Percentiles rank a stretch among this genome's conserved stretches.
Conservation (phyloP, 2,888 invertebrate species). For the Geotrupes spiniger region DNA sequence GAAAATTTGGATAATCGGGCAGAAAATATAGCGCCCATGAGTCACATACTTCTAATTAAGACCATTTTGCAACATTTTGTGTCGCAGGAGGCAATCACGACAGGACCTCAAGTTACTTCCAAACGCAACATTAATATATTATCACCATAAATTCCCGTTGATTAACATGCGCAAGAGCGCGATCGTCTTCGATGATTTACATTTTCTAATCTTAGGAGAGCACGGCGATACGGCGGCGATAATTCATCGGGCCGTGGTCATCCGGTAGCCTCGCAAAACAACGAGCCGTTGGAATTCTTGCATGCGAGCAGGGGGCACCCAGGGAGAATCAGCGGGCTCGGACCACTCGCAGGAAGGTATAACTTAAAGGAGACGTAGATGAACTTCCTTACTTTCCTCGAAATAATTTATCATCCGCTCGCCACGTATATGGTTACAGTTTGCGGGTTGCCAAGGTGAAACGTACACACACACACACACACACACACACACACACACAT, state of each 20-base stretch:
- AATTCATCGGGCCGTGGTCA: constrained; percentile 37
- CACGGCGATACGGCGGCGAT: constrained; percentile 33
- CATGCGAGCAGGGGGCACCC: constrained; percentile 40
- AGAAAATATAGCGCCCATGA: no score
- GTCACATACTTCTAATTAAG: no score
- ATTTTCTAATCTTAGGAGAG: constrained; percentile 40
- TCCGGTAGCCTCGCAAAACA: constrained; percentile 39
- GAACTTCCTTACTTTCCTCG: constrained; percentile 33
- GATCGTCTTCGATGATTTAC: constrained; percentile 25
- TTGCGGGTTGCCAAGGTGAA: not conserved
- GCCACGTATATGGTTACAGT: not conserved
- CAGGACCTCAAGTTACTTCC: no score
- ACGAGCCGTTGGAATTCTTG: constrained; percentile 39
- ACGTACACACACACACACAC: no score
- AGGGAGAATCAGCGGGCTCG: constrained; percentile 39
- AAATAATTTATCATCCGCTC: constrained; percentile 23
- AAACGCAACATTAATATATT: no score
- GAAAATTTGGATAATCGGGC: no score
- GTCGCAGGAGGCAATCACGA: no score
- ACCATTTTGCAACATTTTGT: no score
- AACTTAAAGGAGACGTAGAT: constrained; percentile 34
- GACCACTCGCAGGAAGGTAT: constrained; percentile 36
- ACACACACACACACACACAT: no score
- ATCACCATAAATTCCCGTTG: not conserved
- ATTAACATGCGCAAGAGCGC: constrained; percentile 19